Base-by-base conservation (phyloP, 2,797 vertebrate species). In the Falco biarmicus region DNA sequence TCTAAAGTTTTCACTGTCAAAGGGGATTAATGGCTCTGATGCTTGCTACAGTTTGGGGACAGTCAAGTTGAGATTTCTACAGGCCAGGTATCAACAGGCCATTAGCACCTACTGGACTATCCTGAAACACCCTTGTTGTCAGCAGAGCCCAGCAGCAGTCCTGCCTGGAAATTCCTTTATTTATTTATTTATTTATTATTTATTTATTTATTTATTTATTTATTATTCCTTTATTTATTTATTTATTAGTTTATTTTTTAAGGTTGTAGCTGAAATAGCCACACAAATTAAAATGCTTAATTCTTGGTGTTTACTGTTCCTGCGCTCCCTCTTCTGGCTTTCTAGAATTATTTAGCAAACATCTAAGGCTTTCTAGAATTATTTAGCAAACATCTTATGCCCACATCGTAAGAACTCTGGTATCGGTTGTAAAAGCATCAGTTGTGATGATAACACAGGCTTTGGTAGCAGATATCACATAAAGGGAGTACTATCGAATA, bases 241-340 rank as follows among this genome's bases (percentile, higher is more conserved):
- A 1, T 21, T 39, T 65, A 4, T 60, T 56, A 5, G 39, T 41
- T 41, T 41, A 41, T 41, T 41, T 41, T 64, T 77, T 41, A 78
- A 81, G 28, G 13, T 53, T 47, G 41, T 12, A 43, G 21, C 37
- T 78, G 69, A 75, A 90, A 86, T 19, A 91, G 29, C 45, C 54
- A 39, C 24, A 48, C 25, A 69, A 87, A 84, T 84, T 7, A 65
- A 93, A 70, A 66, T 20, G 4, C 37, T 78, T 57, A 34, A 32
- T 76, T 83, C 73, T 73, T 54, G 25, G 10, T 76, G 80, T 94
- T 88, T 90, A 78, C 73, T 94, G 79, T 95, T 96, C 57, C 95
- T 83, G 70, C 56, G 0, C 96, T 96, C 95, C 93, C 96, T 96
- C 93, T 96, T 96, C 96, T 96, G 96, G 94, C 28, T 95, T 95